Evolutionary conservation across 2,888 invertebrate species (phyloP), one percentile per base, ranked within the genome.

Genomic region (Cyclophora albipunctata): DNA sequence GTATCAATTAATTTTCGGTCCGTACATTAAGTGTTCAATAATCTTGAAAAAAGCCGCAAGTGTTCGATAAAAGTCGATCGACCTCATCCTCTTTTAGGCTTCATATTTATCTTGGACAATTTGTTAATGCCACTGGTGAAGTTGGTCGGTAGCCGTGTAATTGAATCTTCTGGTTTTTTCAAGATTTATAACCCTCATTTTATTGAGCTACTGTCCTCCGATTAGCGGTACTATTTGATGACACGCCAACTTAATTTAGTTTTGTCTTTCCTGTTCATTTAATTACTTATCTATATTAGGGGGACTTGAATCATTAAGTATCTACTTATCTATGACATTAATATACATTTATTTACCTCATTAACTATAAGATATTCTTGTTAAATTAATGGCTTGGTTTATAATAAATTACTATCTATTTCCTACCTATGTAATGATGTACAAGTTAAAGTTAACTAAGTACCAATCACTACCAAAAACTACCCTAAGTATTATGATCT

Each of bases 41-140:
- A 79, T 79, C 71, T 72, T 67, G 64, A 80, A 81, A 73, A 78
- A 75, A 61, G 68, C 68, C 64, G 71, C 63, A 55, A 58, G 58
- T 54, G 34, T 34, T 53, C 69, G 81, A 81, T 82, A 81, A 75
- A 67, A 67, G 48, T 34, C 59, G 70, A 71, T 74, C 79, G 69
- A 65, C 77, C 55, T 52, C 52, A 52, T 51, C 50, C 76, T 73
- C 67, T 71, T 69, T 65, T 78, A 84, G 81, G 79, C 78, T 75
- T 78, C 81, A 84, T 84, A 84, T 86, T 85, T 86, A 87, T 88
- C 84, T 85, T 78, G 71, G 68, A 80, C 81, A 86, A 87, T 88
- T 88, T 84, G 87, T 88, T 85, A 85, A 76, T 85, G 86, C 81
- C 87, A 86, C 80, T 83, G 72, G 71, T 71, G 66, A 67, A 70